Percentiles rank a stretch among this genome's conserved stretches.
Conservation (phyloP, 2,113 vertebrate genomes). For the Murina feae region DNA sequence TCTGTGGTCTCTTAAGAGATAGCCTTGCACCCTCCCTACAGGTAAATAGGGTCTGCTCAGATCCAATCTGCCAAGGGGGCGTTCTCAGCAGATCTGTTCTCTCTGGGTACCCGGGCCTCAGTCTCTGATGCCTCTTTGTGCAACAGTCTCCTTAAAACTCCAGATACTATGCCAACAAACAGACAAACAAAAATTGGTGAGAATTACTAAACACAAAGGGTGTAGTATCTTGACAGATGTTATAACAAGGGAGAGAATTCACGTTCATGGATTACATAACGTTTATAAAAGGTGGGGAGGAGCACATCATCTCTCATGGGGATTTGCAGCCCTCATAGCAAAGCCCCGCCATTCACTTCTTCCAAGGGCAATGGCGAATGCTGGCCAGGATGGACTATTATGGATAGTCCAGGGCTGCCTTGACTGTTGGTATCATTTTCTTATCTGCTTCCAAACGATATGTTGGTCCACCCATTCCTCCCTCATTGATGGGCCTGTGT, state of each 20-base stretch:
- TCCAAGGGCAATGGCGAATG: background rate
- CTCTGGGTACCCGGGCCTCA: background rate
- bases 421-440: background rate
- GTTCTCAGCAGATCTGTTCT: background rate
- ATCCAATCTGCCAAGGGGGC: background rate
- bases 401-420: background rate
- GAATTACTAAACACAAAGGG: background rate
- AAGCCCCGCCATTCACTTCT: background rate
- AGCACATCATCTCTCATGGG: background rate
- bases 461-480: background rate
- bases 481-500: background rate
- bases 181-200: background rate
- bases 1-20: slow-evolving; percentile 38
- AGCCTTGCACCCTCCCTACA: background rate
- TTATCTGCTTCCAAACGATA: background rate
- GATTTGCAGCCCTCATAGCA: fast-evolving
- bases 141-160: background rate
- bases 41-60: background rate
- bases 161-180: background rate
- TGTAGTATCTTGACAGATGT: background rate
- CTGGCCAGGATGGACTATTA: background rate
- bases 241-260: background rate
- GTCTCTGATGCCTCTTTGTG: background rate
- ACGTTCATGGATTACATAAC: background rate
- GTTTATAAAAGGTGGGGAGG: background rate